phyloP scores from a whole-genome alignment of 1,140 invertebrate species.

The Bradynema listronoti region DNA sequence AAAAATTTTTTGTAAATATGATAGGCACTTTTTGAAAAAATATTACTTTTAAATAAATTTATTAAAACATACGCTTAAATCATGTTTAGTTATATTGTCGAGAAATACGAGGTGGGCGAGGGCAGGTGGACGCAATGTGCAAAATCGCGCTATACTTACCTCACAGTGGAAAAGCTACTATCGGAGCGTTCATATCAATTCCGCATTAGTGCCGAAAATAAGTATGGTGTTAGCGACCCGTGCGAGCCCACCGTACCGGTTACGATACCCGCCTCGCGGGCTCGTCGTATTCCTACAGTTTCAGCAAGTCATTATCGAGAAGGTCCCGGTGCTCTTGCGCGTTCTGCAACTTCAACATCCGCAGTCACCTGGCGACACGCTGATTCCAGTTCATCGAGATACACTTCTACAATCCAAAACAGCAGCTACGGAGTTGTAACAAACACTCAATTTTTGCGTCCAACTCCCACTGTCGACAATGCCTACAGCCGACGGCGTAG shows the following conservation, averaged over 20 bases:
- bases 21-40: no score
- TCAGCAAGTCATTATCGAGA: no score
- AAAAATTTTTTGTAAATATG: no score
- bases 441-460: no score
- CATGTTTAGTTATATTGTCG: slow-evolving; percentile 74
- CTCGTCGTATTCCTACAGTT: background rate
- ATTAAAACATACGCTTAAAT: background rate
- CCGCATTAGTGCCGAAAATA: slow-evolving; percentile 88
- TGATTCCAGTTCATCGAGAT: no score
- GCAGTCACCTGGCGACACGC: no score
- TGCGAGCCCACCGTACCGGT: background rate
- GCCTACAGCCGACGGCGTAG: no score
- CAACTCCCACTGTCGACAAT: no score
- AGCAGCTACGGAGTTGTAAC: no score
- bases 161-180: slow-evolving; percentile 76
- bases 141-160: slow-evolving; percentile 83
- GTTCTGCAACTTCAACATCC: no score
- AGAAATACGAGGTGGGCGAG: slow-evolving; percentile 84
- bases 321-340: no score
- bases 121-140: slow-evolving; percentile 88
- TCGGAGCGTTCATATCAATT: slow-evolving; percentile 92
- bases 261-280: slow-evolving; percentile 34
- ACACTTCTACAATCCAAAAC: no score
- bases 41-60: background rate
- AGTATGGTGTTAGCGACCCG: slow-evolving; percentile 68